A percentile compares a stretch with the other conserved stretches of the same genome.
phyloP scores from a whole-genome alignment of 2,797 vertebrate genomes.

The Tokudaia muenninki region DNA sequence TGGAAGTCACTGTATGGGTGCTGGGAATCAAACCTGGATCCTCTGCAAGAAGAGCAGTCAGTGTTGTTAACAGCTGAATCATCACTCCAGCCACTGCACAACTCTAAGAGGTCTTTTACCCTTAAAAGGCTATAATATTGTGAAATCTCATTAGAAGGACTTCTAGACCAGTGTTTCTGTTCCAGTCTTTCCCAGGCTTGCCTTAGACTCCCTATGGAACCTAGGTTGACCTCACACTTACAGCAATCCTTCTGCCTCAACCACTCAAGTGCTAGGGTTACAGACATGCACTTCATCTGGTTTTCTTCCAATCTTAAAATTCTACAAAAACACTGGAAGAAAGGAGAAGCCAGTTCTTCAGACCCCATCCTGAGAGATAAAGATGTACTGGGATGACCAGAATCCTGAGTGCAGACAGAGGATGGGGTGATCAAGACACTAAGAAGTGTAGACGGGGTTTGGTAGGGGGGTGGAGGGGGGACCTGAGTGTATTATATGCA shows the following conservation, averaged over 20 bases:
- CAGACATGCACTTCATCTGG: neutral
- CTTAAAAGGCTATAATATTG: neutral
- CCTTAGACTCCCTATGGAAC: neutral
- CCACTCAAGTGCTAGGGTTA: neutral
- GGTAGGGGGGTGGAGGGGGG: no score
- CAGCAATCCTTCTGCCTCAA: neutral
- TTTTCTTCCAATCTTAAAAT: neutral
- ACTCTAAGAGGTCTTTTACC: neutral
- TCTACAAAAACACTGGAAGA: neutral
- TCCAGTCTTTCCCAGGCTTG: neutral
- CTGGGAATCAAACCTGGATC: neutral
- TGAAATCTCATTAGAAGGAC: neutral
- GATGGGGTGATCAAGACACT: neutral
- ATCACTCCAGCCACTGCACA: neutral
- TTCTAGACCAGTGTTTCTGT: neutral
- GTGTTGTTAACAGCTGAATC: neutral
- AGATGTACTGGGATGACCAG: neutral
- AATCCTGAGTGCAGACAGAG: neutral
- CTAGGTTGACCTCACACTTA: neutral
- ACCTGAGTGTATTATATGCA: neutral
- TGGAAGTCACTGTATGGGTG: neutral
- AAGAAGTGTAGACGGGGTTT: neutral
- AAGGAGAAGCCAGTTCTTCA: neutral
- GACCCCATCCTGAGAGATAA: neutral
- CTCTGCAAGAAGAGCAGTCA: neutral